Base-by-base conservation (phyloP, 2,888 invertebrate species). In the Formica aserva region DNA sequence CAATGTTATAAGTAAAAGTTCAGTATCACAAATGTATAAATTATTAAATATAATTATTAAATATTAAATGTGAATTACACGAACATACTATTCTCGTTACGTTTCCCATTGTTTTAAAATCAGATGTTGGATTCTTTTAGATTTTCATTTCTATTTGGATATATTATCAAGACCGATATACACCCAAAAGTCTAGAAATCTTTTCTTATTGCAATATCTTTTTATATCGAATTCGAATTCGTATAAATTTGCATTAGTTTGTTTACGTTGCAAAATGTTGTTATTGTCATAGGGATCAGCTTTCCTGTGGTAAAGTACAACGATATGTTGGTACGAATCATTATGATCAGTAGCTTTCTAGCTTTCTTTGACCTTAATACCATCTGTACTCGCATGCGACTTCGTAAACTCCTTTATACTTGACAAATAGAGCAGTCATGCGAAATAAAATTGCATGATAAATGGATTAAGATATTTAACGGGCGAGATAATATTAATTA, bases 321-420 rank as follows among this genome's bases (percentile, higher is more conserved):
- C 13, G 86, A 84, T 71, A 71, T 57, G 18, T 48, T 72, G 11
- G 85, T 74, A 0, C 87, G 82, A 5, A 81, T 83, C 67, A 89
- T 87, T 45, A 91, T 80, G 5, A 89, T 18, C 8, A 81, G 63
- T 15, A 91, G 11, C 69, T 76, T 66, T 22, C 41, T 72, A 11
- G 78, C 85, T 41, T 91, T 72, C 18, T 78, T 85, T n/a, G 82
- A n/a, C 9, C 83, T 63, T 11, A 91, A 81, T 38, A 80, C 32
- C 90, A 90, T 1, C 85, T 76, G 60, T 88, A 87, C 11, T 85
- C 67, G 29, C 88, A 91, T 5, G 45, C 84, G 15, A 88, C 83
- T 1, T 81, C 9, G 2, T 77, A 78, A n/a, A 89, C 32, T 57
- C 60, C 83, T 18, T 85, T 32, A 38, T 87, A 87, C 87, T 84